Evolutionary conservation across 2,797 vertebrate species (phyloP), one percentile per base, ranked within the genome.

Genomic region (Epinephelus awoara): DNA sequence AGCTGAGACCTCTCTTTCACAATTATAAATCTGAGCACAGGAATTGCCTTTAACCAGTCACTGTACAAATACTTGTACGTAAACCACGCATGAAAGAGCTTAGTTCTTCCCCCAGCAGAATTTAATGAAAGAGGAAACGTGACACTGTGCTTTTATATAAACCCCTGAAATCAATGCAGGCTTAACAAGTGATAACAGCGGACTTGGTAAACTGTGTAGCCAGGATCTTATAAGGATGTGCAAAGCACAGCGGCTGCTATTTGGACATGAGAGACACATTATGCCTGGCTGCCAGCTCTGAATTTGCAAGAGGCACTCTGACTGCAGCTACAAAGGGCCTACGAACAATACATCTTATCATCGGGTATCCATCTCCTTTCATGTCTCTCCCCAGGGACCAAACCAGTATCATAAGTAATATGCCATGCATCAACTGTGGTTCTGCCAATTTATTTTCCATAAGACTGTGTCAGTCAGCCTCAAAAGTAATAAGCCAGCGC

Each of bases 211-310:
- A 92, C 80, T 59, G 75, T 78, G 71, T 47, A 73, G 83, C 73
- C 70, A 59, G 72, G 77, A 90, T 89, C 79, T 80, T 81, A 79
- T 77, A 79, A 82, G 74, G 70, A 83, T 70, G 77, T 80, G 77
- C 73, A 77, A 79, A 88, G 74, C 65, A 44, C 73, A 67, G 77
- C 56, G 75, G 71, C 52, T 80, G 86, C 91, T 89, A 82, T 90
- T 89, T 91, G 77, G 87, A 86, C 73, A 81, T 67, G 68, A 91
- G 89, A 85, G 80, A 68, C 76, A 66, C 72, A 87, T 91, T 86
- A 83, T 86, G 73, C 71, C 49, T 63, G 65, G 80, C 82, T 88
- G 55, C 80, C 1, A 23, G 88, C 79, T 85, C 70, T 77, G 80
- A 81, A 86, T 89, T 67, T 75, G 72, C 73, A 70, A 83, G 44